Evolutionary conservation across 2,797 vertebrate species (phyloP), one percentile per base, ranked within the genome.

Genomic region (Cynodonichthys magdalenae): DNA sequence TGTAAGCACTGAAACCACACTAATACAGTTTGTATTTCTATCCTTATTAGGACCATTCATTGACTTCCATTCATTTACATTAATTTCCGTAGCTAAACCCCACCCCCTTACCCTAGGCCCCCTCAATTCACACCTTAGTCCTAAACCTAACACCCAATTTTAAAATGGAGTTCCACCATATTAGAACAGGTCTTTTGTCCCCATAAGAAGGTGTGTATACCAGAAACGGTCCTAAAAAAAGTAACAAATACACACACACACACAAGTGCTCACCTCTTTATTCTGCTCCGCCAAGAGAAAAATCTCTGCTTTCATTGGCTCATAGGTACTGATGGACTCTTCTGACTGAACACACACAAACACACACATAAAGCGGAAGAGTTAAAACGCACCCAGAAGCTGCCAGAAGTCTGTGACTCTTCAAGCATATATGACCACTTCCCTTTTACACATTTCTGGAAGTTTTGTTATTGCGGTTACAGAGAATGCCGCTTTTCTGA

Each of bases 201-300:
- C 24, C 24, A 24, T 2, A 24, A 24, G 24, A 3, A 24, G n/a
- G n/a, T n/a, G n/a, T n/a, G n/a, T 24, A 24, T 24, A 24, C 24
- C 24, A 24, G 24, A 24, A 24, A 24, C 24, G 24, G 2, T 24
- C 24, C 24, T 24, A 24, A 24, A 24, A 24, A 24, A 24, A 24
- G 2, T 24, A 24, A 2, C 24, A 24, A 24, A 24, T 3, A 24
- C 24, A 24, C 24, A 24, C 24, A 24, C 24, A 24, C 24, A 24
- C 24, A 24, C n/a, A n/a, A n/a, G n/a, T 39, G 20, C 83, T 86
- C 56, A 95, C 95, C 89, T 96, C 94, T 80, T 80, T 75, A 62
- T 80, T 94, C 67, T 95, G 94, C 67, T 90, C 92, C 87, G 93
- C 92, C 83, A 96, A 67, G 11, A 75, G 65, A 10, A 66, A 77